phyloP scores from a whole-genome alignment of 35 echinoderm and acorn worm genomes.

The Heliocidaris tuberculata region DNA sequence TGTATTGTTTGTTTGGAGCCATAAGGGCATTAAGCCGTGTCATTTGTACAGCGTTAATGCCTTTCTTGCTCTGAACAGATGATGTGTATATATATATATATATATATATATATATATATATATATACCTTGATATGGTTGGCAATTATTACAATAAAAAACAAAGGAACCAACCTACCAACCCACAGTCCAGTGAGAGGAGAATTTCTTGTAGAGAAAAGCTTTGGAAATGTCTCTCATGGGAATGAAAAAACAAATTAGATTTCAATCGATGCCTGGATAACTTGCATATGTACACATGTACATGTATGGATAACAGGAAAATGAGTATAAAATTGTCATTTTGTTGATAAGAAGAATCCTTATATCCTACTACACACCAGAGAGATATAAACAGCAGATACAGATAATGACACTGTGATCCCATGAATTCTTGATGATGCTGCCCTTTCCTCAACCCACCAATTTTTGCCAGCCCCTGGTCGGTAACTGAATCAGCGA shows the following conservation, averaged over 20 bases:
- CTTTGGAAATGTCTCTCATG: background rate
- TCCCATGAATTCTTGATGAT: background rate
- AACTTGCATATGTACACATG: background rate
- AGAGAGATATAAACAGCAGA: background rate
- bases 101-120: background rate
- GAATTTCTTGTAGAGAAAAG: background rate
- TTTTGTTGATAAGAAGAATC: background rate
- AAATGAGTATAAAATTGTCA: background rate
- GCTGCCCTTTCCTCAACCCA: background rate
- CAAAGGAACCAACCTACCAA: too few relatives aligned
- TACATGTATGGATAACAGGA: background rate
- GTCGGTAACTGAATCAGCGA: background rate
- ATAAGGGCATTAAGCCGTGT: too few relatives aligned
- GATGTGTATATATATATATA: too few relatives aligned
- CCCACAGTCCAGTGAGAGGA: too few relatives aligned
- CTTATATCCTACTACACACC: background rate
- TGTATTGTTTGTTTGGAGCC: too few relatives aligned
- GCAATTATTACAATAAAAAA: too few relatives aligned
- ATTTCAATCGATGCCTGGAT: background rate
- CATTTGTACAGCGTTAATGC: too few relatives aligned
- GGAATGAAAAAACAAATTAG: background rate
- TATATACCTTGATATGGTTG: background rate
- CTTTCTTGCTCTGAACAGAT: too few relatives aligned
- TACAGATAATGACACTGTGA: background rate
- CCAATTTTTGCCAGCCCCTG: background rate